Evolutionary conservation across 1,140 invertebrate species (phyloP).

Genomic region (Hydropsyche tenuis): DNA sequence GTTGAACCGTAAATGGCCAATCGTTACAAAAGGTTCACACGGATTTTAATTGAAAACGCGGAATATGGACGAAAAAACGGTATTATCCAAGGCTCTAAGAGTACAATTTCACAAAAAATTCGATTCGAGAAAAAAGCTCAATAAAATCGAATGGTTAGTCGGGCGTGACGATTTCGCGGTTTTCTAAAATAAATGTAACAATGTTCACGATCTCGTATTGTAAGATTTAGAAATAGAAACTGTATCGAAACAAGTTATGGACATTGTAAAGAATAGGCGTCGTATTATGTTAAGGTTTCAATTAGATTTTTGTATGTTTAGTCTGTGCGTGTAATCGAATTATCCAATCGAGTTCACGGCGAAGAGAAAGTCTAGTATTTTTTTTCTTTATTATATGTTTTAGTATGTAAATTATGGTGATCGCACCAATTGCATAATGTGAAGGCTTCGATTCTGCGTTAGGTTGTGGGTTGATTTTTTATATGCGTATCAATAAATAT

Average conservation of each 20-base stretch:
- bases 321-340: too few relatives aligned
- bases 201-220: not conserved
- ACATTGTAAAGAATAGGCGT: too few relatives aligned
- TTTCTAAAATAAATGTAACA: slow-evolving; percentile 1
- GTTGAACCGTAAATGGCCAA: too few relatives aligned
- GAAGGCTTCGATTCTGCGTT: not conserved
- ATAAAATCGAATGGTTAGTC: not conserved
- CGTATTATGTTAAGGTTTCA: too few relatives aligned
- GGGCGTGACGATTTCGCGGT: not conserved
- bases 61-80: too few relatives aligned
- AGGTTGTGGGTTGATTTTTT: not conserved
- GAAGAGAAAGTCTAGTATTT: not conserved
- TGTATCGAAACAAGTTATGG: not conserved
- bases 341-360: not conserved
- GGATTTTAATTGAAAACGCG: too few relatives aligned
- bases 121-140: not conserved
- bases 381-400: too few relatives aligned
- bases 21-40: too few relatives aligned
- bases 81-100: too few relatives aligned
- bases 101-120: too few relatives aligned
- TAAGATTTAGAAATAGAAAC: not conserved
- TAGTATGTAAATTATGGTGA: not conserved
- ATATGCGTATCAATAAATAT: too few relatives aligned
- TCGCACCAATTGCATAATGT: slow-evolving; percentile 1
- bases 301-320: too few relatives aligned